These are phyloP conservation scores for Hermaeophaga mercurialis DNA, from an alignment of 2,888 invertebrate species.

Conservation along the genomic window DNA sequence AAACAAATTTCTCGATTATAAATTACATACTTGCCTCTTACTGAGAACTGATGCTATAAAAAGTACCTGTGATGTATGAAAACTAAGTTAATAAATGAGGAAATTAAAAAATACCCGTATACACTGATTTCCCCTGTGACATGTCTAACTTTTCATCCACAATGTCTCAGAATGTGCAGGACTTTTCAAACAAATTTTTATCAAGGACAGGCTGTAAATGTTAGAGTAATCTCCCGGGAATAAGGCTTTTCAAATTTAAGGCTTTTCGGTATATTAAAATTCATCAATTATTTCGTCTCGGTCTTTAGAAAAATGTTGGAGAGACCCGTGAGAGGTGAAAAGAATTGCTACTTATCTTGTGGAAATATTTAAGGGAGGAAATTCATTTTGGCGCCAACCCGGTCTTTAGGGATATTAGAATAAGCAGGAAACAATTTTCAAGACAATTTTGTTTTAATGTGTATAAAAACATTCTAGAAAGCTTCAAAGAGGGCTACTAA, in stretches of 20 bases:
- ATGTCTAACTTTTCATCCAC: background rate
- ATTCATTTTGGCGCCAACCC: background rate
- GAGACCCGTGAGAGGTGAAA: background rate
- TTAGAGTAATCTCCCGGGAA: background rate
- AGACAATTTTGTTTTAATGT: constrained; percentile 4
- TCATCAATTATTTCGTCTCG: constrained; percentile 13
- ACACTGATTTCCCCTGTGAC: constrained; percentile 8
- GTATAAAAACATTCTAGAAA: background rate
- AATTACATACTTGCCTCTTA: no score
- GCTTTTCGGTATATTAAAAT: constrained; percentile 3
- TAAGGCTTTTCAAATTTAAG: background rate
- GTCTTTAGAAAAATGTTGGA: background rate
- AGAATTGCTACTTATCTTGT: constrained; percentile 6
- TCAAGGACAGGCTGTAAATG: constrained; percentile 3
- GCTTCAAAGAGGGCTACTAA: constrained; percentile 3
- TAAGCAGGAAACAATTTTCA: constrained; percentile 4
- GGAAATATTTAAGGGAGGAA: constrained; percentile 2
- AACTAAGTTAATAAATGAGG: background rate
- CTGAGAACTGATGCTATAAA: no score
- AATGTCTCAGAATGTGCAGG: background rate
- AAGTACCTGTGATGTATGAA: background rate
- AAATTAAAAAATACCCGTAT: constrained; percentile 6
- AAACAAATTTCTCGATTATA: no score
- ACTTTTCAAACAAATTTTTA: constrained; percentile 3
- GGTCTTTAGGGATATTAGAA: constrained; percentile 1